Conservation (phyloP, 2,113 vertebrate genomes). For the Diglossa brunneiventris region DNA sequence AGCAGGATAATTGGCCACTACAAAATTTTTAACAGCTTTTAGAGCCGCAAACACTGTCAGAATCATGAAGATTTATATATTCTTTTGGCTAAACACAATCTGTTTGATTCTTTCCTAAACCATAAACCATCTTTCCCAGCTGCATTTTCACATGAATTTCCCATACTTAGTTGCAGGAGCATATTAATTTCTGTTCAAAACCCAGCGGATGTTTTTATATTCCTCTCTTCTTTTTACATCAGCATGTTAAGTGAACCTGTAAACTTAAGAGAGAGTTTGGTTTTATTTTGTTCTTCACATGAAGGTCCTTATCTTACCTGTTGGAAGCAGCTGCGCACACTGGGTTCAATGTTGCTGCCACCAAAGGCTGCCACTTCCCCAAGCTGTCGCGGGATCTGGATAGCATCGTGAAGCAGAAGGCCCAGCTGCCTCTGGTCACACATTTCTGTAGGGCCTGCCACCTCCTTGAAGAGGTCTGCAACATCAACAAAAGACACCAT, state of each 20-base stretch:
- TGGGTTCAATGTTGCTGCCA: conserved; percentile 97
- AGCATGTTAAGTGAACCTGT: background rate
- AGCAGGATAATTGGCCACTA: background rate
- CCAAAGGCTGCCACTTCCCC: conserved; percentile 96
- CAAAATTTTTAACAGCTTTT: background rate
- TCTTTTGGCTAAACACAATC: background rate
- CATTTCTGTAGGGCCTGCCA: conserved; percentile 85
- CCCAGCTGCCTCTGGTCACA: conserved; percentile 95
- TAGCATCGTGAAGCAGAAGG: conserved; percentile 91
- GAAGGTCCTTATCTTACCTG: conserved; percentile 72
- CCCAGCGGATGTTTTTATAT: background rate
- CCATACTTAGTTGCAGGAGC: background rate
- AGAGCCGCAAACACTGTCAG: background rate
- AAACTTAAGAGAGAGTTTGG: background rate
- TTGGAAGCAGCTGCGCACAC: conserved; percentile 96
- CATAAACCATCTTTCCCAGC: background rate
- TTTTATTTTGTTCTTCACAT: background rate
- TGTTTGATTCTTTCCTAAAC: background rate
- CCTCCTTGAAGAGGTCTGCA: conserved; percentile 92
- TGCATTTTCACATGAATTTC: background rate
- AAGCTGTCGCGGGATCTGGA: conserved; percentile 93
- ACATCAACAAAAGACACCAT: background rate
- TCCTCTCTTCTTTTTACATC: background rate
- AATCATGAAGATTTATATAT: background rate
- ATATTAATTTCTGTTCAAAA: background rate